Evolutionary conservation across 2,888 invertebrate genomes (phyloP), one percentile per base, ranked within the genome.

Genomic region (Clusia tigrina): DNA sequence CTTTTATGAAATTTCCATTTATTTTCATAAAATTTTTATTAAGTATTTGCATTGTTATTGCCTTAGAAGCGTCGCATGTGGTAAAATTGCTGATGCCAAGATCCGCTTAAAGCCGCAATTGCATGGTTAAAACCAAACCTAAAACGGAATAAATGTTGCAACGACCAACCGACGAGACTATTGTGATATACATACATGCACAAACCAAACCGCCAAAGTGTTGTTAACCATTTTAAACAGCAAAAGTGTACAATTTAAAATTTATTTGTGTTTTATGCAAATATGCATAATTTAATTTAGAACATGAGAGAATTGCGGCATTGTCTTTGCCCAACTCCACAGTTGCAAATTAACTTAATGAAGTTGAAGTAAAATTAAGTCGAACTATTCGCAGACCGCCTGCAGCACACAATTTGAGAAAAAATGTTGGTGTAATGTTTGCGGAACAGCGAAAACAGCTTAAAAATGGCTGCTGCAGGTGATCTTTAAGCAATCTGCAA

Each of bases 61-160:
- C 5, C 6, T 6, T n/a, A 6, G 9, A 46, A 17, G 10, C 18
- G 58, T 69, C 66, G 69, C 67, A 65, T 69, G 68, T 71, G 69
- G 58, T 64, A 68, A 68, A 71, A 59, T 65, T 69, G 69, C 69
- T 66, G 70, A 72, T 70, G 71, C 71, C 64, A 60, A 71, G 67
- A 65, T 71, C 72, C 71, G 69, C 69, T 70, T 52, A 9, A 23
- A n/a, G 52, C 63, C 42, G 24, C 37, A 52, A 58, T 37, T n/a
- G 37, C 12, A 18, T 42, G 9, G 46, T 37, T 37, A 18, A 15
- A 51, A 38, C 6, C 18, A 51, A 68, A 64, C 55, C 61, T 66
- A 70, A 69, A 12, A 32, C 15, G n/a, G n/a, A 25, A n/a, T 18
- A 23, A 17, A 6, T 9, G 32, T 32, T 32, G 32, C 32, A 32